Percentiles rank a stretch among this genome's conserved stretches.
Conservation (phyloP, 2,888 invertebrate genomes). For the Plusia festucae region DNA sequence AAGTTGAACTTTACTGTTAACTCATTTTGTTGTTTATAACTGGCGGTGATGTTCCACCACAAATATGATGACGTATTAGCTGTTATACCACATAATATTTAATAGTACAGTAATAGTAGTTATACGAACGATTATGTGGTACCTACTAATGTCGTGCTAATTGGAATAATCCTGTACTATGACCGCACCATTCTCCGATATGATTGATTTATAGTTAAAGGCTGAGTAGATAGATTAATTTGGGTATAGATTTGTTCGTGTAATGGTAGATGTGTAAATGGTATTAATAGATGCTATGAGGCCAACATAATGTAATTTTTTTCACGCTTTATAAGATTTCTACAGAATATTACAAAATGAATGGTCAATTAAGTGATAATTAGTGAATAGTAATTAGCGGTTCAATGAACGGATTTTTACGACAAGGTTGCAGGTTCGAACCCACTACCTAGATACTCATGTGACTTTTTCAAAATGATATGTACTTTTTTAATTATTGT, state of each 20-base stretch:
- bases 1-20: conserved; percentile 15
- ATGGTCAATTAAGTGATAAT: too few species aligned
- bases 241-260: neutral
- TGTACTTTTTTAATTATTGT: too few species aligned
- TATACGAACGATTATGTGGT: conserved; percentile 32
- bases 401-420: too few species aligned
- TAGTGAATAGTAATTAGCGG: too few species aligned
- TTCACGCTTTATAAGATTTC: too few species aligned
- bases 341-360: too few species aligned
- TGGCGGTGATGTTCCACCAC: conserved; percentile 1
- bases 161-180: conserved; percentile 42
- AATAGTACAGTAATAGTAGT: neutral
- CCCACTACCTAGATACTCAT: too few species aligned
- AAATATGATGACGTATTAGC: conserved; percentile 23
- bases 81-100: conserved; percentile 9
- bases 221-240: neutral
- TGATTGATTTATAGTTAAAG: conserved; percentile 2
- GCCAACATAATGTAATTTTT: too few species aligned
- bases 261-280: too few species aligned
- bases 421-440: too few species aligned
- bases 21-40: conserved; percentile 25
- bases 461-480: too few species aligned
- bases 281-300: too few species aligned
- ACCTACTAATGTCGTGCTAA: conserved; percentile 29
- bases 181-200: conserved; percentile 31